Percentiles rank a stretch among this genome's conserved stretches.
Evolutionary conservation across 2,113 vertebrate genomes (phyloP).

Genomic region (Chiloscyllium plagiosum): DNA sequence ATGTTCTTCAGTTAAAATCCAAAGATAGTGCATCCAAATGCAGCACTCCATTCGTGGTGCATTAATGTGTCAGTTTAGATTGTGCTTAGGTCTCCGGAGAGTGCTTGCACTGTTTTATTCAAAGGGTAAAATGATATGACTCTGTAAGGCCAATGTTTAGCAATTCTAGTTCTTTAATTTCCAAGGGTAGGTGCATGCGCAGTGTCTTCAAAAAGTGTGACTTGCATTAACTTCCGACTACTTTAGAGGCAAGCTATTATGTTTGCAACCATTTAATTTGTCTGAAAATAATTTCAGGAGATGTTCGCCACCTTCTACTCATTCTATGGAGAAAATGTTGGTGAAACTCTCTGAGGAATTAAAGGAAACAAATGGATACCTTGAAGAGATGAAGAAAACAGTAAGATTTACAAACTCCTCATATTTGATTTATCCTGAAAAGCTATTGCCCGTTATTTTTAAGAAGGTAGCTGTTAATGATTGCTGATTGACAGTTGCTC

Average conservation of each 20-base stretch:
- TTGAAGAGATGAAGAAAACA: conserved; percentile 28
- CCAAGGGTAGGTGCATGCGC: not conserved
- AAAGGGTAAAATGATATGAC: no score
- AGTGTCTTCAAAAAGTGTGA: no score
- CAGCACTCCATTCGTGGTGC: not conserved
- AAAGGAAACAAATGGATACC: not conserved
- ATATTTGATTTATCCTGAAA: not conserved
- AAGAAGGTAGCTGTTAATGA: not conserved
- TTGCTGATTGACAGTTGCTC: not conserved
- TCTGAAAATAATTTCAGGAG: conserved; percentile 15
- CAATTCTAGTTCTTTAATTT: not conserved
- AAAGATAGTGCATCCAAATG: not conserved
- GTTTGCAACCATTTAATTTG: not conserved
- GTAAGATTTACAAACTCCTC: not conserved
- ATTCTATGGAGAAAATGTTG: not conserved
- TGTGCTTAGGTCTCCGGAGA: not conserved
- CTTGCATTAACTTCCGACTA: not conserved
- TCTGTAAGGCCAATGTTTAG: not conserved
- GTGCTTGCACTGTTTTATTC: not conserved
- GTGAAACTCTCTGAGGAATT: not conserved
- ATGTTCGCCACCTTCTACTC: not conserved
- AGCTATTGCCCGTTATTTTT: no score
- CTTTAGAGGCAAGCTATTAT: not conserved
- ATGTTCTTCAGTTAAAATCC: not conserved
- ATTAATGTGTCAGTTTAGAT: not conserved